Evolutionary conservation across 2,888 invertebrate genomes (phyloP), one percentile per base, ranked within the genome.

Genomic region (Meta bourneti): DNA sequence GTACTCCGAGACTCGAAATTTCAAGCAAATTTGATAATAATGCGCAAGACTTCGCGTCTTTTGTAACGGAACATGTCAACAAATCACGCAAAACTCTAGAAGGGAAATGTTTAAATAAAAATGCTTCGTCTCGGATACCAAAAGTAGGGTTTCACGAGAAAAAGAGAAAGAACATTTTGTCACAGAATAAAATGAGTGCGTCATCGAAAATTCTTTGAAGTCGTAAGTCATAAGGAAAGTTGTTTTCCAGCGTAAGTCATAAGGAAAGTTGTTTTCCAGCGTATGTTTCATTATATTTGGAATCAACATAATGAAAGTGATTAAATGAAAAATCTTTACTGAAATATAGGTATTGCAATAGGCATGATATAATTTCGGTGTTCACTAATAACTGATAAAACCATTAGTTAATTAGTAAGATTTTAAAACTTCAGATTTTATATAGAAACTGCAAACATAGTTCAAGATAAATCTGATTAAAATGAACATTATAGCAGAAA

Each of bases 21-120:
- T 71, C 83, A 72, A 51, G 71, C 83, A 83, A 83, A 72, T 82
- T 83, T 51, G 83, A 83, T 83, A 83, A 83, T 83, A 83, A 83
- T 83, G 83, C 72, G 54, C 54, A 16, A 70, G 81, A 70, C 69
- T 70, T 49, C 54, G 20, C 0, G 72, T 13, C 71, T 71, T 71
- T 49, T 81, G 83, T 83, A 71, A 72, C 72, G 81, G 51, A 83
- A 72, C 51, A 52, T 52, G 83, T 83, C 72, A 71, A 72, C 49
- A 83, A 83, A 72, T 83, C 72, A 52, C 52, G 72, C 61, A 16
- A 5, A 11, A 61, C 16, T 61, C 61, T 4, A 61, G 61, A 61
- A 6, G 61, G 61, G 61, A 16, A 16, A 61, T 61, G 61, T 61
- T 61, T 61, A 61, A 61, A 61, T 61, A 61, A 61, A 61, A 61